Conservation (phyloP, 1,140 invertebrate species). For the Neomicropteryx cornuta region DNA sequence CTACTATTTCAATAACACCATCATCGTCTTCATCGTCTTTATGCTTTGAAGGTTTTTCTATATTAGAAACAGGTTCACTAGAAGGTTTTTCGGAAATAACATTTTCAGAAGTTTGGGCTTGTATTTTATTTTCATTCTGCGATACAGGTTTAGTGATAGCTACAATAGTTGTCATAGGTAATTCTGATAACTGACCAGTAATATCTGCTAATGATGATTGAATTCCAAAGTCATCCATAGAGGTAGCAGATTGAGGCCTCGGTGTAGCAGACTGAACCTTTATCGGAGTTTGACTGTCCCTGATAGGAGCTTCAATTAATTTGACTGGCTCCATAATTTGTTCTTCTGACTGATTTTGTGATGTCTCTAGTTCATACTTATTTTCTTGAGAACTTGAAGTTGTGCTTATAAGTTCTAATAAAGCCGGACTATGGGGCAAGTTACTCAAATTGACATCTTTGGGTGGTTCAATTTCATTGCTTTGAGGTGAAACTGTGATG, state of each 20-base stretch:
- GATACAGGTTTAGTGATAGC: conserved; percentile 19
- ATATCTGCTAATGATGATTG: conserved; percentile 38
- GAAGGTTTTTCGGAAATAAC: conserved; percentile 3
- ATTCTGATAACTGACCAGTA: conserved; percentile 32
- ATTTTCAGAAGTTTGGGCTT: conserved; percentile 28
- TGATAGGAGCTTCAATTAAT: no score
- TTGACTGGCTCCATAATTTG: no score
- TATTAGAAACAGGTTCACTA: no score
- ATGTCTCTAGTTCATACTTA: no score
- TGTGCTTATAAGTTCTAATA: no score
- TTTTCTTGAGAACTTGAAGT: no score
- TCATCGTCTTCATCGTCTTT: conserved; percentile 29
- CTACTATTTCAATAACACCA: conserved; percentile 30
- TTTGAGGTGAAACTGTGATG: conserved; percentile 1
- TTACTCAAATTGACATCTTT: no score
- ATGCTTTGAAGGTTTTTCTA: no score
- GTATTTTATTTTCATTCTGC: conserved; percentile 29
- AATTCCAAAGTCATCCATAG: conserved; percentile 32
- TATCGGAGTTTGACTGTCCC: no score
- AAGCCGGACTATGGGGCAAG: no score
- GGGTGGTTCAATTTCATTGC: no score
- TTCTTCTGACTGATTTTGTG: no score
- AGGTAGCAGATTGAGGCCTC: conserved; percentile 18
- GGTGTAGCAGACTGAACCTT: conserved; percentile 1
- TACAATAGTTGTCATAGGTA: conserved; percentile 31